These are phyloP conservation scores for Lithophane leautieri DNA, from an alignment of 2,888 invertebrate species.

Conservation along the genomic window DNA sequence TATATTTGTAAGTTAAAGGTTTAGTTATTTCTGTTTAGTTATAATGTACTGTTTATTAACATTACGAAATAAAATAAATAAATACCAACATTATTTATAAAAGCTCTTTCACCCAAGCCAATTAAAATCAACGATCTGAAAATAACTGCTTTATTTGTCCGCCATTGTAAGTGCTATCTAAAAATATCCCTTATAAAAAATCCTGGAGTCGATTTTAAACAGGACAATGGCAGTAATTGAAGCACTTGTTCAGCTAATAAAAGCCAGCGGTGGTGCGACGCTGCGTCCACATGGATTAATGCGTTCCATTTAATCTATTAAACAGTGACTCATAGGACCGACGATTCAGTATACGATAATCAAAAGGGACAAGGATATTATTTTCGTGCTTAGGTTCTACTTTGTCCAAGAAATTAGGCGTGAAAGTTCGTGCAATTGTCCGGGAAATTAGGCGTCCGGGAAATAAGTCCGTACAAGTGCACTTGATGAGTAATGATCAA, in stretches of 20 bases:
- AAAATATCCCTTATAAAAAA: slow-evolving; percentile 59
- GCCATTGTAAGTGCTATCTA: slow-evolving; percentile 40
- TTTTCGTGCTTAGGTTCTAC: neutral
- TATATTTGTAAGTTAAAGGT: neutral
- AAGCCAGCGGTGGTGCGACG: slow-evolving; percentile 71
- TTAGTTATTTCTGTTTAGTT: neutral
- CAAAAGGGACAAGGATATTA: slow-evolving; percentile 37
- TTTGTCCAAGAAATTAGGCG: neutral
- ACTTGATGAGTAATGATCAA: neutral
- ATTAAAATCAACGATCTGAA: slow-evolving; percentile 33
- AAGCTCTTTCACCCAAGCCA: slow-evolving; percentile 8
- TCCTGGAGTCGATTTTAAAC: slow-evolving; percentile 52
- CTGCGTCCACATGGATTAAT: slow-evolving; percentile 82
- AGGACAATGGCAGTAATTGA: slow-evolving; percentile 83
- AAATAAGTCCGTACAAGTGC: neutral
- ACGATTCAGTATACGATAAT: slow-evolving; percentile 23
- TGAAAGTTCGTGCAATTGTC: too few species aligned
- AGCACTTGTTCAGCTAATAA: slow-evolving; percentile 85
- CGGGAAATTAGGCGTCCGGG: too few species aligned
- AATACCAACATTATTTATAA: neutral
- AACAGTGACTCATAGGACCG: slow-evolving; percentile 77
- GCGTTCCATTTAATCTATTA: slow-evolving; percentile 87
- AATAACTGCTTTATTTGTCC: slow-evolving; percentile 31
- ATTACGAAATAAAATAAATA: neutral
- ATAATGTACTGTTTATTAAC: neutral